phyloP scores from a whole-genome alignment of 2,888 invertebrate genomes.

The Coenonympha glycerion region DNA sequence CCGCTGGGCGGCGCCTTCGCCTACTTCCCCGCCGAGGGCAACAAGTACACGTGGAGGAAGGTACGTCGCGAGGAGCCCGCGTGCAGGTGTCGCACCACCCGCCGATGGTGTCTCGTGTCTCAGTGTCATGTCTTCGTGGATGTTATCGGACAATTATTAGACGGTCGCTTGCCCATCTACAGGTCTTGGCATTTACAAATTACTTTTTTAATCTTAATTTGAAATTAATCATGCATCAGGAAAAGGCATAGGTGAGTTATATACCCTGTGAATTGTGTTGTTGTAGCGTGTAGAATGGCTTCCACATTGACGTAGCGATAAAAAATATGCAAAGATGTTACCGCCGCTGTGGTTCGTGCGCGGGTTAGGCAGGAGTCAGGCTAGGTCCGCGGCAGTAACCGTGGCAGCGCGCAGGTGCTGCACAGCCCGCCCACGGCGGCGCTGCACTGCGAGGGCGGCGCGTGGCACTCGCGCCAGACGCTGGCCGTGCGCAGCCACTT shows the following conservation, averaged over 20 bases:
- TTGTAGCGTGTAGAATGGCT: neutral
- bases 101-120: constrained; percentile 96
- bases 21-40: constrained; percentile 79
- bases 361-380: no score
- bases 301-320: no score
- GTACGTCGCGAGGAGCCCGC: no score
- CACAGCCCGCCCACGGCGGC: constrained; percentile 98
- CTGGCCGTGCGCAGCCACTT: constrained; percentile 95
- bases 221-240: neutral
- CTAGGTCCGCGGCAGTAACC: no score
- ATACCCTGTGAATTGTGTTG: no score
- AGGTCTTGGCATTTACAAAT: no score
- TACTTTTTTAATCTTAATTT: no score
- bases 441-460: constrained; percentile 88
- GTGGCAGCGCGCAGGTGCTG: constrained; percentile 74
- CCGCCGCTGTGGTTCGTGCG: no score
- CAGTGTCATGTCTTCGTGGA: no score
- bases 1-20: constrained; percentile 84
- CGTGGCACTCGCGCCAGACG: constrained; percentile 92
- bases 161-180: no score
- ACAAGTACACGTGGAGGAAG: constrained; percentile 98
- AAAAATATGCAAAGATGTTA: no score
- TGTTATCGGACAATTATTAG: no score
- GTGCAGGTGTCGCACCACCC: constrained; percentile 95
- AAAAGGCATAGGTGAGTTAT: neutral